Evolutionary conservation across 2,888 invertebrate genomes (phyloP).

Genomic region (Tetropium fuscum): DNA sequence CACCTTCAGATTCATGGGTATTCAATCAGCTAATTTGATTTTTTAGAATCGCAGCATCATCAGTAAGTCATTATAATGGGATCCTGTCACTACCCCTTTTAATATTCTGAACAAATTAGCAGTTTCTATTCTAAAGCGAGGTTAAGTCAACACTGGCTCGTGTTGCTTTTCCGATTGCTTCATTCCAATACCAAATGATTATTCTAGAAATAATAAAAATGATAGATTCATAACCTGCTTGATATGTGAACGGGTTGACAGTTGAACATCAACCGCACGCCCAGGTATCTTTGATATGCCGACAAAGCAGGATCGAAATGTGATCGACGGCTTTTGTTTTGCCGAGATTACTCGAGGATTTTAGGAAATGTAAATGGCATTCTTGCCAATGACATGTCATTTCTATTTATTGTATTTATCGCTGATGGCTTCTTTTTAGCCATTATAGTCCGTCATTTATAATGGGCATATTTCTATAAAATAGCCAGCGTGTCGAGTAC

Average conservation of each 20-base stretch:
- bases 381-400: conserved; percentile 35
- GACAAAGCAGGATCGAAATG: conserved; percentile 41
- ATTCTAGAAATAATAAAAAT: conserved; percentile 10
- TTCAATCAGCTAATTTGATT: not conserved
- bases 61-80: conserved; percentile 4
- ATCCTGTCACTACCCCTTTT: too few species aligned
- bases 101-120: too few species aligned
- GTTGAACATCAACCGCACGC: conserved; percentile 26
- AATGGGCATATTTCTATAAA: conserved; percentile 39
- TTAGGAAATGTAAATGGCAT: conserved; percentile 45
- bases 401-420: conserved; percentile 34
- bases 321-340: conserved; percentile 39
- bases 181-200: too few species aligned
- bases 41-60: conserved; percentile 14
- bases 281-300: conserved; percentile 26
- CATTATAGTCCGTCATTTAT: conserved; percentile 36
- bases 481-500: conserved; percentile 33
- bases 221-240: conserved; percentile 31
- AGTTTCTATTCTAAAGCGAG: too few species aligned
- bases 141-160: too few species aligned
- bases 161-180: too few species aligned
- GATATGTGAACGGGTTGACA: conserved; percentile 34
- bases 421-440: conserved; percentile 33
- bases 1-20: too few species aligned
- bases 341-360: conserved; percentile 39